Conservation (phyloP, 1,140 invertebrate species). For the Dreissena rostriformis region DNA sequence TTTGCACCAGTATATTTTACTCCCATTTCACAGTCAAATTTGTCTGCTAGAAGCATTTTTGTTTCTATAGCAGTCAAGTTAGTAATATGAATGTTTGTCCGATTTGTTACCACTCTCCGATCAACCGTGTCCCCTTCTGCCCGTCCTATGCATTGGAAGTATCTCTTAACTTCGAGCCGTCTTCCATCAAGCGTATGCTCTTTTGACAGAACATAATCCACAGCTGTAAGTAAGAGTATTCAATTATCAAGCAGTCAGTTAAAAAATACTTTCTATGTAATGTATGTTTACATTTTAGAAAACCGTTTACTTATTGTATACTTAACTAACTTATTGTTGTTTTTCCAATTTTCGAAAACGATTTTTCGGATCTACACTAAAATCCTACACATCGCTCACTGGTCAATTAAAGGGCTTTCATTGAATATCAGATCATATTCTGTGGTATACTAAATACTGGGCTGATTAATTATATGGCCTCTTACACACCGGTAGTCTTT, state of each 20-base stretch:
- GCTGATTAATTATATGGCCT: too few relatives aligned
- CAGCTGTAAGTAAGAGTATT: background rate
- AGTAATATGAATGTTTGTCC: conserved; percentile 41
- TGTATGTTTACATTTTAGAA: background rate
- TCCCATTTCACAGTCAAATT: conserved; percentile 15
- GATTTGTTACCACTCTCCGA: conserved; percentile 35
- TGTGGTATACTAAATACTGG: too few relatives aligned
- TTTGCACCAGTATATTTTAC: conserved; percentile 30
- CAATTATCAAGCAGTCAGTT: too few relatives aligned
- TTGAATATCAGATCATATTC: too few relatives aligned
- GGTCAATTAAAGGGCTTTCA: too few relatives aligned
- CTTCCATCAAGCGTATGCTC: background rate
- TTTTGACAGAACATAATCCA: background rate
- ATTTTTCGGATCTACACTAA: background rate
- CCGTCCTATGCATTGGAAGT: background rate
- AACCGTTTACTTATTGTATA: background rate
- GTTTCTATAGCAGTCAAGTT: conserved; percentile 12
- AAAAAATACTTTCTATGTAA: background rate
- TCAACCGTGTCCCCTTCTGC: conserved; percentile 15
- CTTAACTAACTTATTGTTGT: background rate
- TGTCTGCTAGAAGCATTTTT: conserved; percentile 32
- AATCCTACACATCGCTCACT: too few relatives aligned
- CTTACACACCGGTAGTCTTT: too few relatives aligned
- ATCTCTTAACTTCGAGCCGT: conserved; percentile 1
- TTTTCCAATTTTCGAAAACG: background rate